These are phyloP conservation scores for Sipha flava DNA, from an alignment of 1,140 invertebrate species.

Conservation along the genomic window DNA sequence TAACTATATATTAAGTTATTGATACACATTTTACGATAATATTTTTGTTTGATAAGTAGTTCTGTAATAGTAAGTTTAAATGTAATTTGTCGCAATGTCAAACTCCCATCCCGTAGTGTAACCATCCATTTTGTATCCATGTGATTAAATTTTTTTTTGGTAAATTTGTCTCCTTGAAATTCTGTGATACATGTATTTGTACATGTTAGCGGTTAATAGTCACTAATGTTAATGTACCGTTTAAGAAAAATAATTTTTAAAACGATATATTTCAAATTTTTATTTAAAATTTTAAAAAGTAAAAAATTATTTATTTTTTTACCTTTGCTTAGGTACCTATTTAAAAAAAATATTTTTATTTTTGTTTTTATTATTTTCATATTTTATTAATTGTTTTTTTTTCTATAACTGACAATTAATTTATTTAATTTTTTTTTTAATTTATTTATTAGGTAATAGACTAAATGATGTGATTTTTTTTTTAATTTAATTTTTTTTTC, in stretches of 20 bases:
- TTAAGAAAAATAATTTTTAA: neutral
- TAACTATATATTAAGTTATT: neutral
- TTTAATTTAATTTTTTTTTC: neutral
- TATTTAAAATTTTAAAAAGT: neutral
- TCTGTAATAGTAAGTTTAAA: neutral
- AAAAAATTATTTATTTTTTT: constrained; percentile 17
- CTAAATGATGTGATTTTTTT: neutral
- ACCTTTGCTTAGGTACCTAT: neutral
- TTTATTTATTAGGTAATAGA: neutral
- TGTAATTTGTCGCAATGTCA: neutral
- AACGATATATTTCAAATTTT: constrained; percentile 12
- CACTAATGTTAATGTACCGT: neutral
- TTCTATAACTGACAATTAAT: neutral
- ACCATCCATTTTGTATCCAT: neutral
- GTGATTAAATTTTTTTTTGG: neutral
- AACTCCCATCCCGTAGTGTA: neutral
- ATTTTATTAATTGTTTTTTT: neutral
- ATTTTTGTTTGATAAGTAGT: neutral
- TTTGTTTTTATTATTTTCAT: constrained; percentile 1
- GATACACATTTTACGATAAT: neutral
- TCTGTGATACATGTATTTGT: constrained; percentile 10
- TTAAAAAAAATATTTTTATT: neutral
- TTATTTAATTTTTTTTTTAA: neutral
- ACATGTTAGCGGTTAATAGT: constrained; percentile 1
- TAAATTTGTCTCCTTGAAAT: constrained; percentile 15